Conservation (phyloP, 2,113 vertebrate species). For the Apeltes quadracus region DNA sequence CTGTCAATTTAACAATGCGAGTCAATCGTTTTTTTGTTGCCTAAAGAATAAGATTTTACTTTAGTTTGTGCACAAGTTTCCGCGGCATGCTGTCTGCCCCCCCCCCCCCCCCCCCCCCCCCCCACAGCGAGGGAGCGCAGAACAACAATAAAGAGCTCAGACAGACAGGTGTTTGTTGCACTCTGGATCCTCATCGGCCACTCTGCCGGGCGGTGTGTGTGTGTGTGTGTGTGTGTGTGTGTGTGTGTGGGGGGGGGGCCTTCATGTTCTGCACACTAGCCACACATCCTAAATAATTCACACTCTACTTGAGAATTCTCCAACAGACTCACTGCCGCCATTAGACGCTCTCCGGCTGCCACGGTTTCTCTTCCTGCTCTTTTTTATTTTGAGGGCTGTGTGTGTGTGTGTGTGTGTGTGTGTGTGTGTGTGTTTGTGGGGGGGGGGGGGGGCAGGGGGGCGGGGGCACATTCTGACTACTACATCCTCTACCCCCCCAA, state of each 20-base stretch:
- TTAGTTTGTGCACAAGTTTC: neutral
- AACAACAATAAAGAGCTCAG: slow-evolving; percentile 57
- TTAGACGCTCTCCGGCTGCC: slow-evolving; percentile 73
- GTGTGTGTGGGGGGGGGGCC: slow-evolving; percentile 58
- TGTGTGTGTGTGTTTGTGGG: neutral
- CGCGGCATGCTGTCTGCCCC: no score
- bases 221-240: no score
- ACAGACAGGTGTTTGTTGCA: slow-evolving; percentile 47
- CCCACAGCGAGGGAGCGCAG: neutral
- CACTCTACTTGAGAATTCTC: slow-evolving; percentile 78
- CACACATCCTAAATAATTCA: slow-evolving; percentile 80
- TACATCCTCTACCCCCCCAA: slow-evolving; percentile 11
- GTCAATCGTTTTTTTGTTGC: slow-evolving; percentile 13
- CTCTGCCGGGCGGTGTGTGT: slow-evolving; percentile 51
- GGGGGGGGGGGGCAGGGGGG: neutral
- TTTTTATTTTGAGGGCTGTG: slow-evolving; percentile 2
- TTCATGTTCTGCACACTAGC: slow-evolving; percentile 70
- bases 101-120: no score
- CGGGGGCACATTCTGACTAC: slow-evolving; percentile 44
- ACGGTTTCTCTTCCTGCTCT: slow-evolving; percentile 47
- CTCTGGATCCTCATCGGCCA: slow-evolving; percentile 52
- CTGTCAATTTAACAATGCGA: neutral
- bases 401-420: no score
- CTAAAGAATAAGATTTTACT: neutral
- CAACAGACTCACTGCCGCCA: slow-evolving; percentile 72